Conservation (phyloP, 2,888 invertebrate species). For the Litoditis marina region DNA sequence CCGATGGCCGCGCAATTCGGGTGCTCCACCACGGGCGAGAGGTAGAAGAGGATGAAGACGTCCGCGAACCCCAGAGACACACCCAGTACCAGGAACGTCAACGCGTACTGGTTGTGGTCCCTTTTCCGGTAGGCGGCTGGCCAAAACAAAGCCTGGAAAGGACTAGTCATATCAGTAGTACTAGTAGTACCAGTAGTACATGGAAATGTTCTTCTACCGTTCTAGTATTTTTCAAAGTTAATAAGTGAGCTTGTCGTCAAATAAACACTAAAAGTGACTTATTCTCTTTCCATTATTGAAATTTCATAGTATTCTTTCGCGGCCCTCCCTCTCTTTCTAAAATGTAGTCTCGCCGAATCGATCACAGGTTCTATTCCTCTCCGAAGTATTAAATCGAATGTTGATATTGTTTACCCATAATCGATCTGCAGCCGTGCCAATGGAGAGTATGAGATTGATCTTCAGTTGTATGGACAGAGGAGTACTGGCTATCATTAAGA, state of each 20-base stretch:
- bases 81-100: not conserved
- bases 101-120: not conserved
- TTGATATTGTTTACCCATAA: not conserved
- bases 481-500: not conserved
- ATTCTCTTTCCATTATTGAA: not conserved
- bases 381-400: too few relatives aligned
- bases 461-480: conserved; percentile 5
- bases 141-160: not conserved
- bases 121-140: not conserved
- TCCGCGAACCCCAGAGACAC: not conserved
- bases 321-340: too few relatives aligned
- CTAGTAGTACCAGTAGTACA: too few relatives aligned
- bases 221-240: too few relatives aligned
- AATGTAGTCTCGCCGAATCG: too few relatives aligned
- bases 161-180: not conserved
- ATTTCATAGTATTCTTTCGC: not conserved
- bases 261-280: not conserved
- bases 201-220: too few relatives aligned
- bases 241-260: not conserved
- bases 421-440: not conserved
- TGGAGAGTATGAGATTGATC: not conserved
- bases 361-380: too few relatives aligned
- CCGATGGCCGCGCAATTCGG: conserved; percentile 5
- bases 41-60: not conserved
- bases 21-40: not conserved